These are phyloP conservation scores for Xanthia togata DNA, from an alignment of 2,888 invertebrate species.

Conservation along the genomic window DNA sequence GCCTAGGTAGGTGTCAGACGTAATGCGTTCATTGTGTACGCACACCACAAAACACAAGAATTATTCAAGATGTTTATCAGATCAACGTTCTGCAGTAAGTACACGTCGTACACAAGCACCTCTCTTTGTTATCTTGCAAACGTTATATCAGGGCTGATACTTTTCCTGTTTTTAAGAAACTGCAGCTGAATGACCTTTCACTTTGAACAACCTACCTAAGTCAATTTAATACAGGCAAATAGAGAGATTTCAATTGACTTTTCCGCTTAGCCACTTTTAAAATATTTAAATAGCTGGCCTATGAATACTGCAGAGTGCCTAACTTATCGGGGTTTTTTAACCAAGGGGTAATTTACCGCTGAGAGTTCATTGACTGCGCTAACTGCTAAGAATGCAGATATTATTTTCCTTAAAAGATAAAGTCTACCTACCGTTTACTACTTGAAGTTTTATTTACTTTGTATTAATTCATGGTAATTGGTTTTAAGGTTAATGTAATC, in stretches of 20 bases:
- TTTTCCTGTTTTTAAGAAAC: neutral
- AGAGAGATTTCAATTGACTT: neutral
- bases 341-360: slow-evolving; percentile 22
- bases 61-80: slow-evolving; percentile 25
- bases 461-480: too few relatives aligned
- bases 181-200: neutral
- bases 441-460: too few relatives aligned
- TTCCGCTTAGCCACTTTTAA: slow-evolving; percentile 10
- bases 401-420: slow-evolving; percentile 41
- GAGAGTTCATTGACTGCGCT: slow-evolving; percentile 29
- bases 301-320: neutral
- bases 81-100: slow-evolving; percentile 14
- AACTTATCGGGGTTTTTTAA: slow-evolving; percentile 12
- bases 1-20: neutral
- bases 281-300: neutral
- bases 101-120: neutral
- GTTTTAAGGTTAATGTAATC: too few relatives aligned
- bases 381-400: slow-evolving; percentile 26
- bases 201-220: neutral
- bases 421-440: neutral
- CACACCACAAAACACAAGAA: neutral
- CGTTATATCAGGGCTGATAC: slow-evolving; percentile 17
- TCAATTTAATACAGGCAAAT: neutral
- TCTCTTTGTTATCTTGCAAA: slow-evolving; percentile 15
- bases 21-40: neutral